Evolutionary conservation across 2,113 vertebrate species (phyloP), one percentile per base, ranked within the genome.

Genomic region (Channa argus): DNA sequence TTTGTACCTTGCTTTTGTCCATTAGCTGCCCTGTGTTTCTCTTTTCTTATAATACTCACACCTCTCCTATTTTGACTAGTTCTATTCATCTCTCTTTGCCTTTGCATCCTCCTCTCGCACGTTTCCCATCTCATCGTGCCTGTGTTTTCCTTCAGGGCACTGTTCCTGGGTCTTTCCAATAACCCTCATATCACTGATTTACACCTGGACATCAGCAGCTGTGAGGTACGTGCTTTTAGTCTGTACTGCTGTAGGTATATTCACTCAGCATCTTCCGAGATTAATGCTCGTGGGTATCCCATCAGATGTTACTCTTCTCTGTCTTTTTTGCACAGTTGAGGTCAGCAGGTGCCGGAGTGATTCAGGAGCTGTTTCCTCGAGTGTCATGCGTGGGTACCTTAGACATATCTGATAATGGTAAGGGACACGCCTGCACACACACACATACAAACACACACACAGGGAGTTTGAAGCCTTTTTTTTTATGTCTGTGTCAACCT

Each of bases 371-470:
- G 63, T 93, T 97, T 78, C 94, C 94, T 44, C 90, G 95, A 9
- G 94, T 96, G 64, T 94, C 93, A 7, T 95, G 95, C 43, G 89
- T 97, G 71, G 95, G 93, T 73, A 96, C 96, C 66, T 92, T 97
- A 39, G 96, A 97, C 85, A 92, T 97, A 69, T 96, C 96, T 0
- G 96, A 97, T 86, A 97, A 97, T 4, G 96, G 96, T 97, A 83
- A 95, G 94, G 88, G 51, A 49, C 45, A 51, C 15, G 1, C 15
- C 4, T 8, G 10, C 33, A 24, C 53, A 10, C 43, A 37, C 24
- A 2, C 8, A 1, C 6, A 14, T 1, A 24, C 24, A 24, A 24
- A 24, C 24, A 24, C 24, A 24, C 24, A 24, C 24, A 24, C 24
- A 24, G 24, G 24, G 1, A 24, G 24, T 24, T 24, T 24, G 24